Evolutionary conservation across 2,888 invertebrate species (phyloP).

Genomic region (Teleiodes luculella): DNA sequence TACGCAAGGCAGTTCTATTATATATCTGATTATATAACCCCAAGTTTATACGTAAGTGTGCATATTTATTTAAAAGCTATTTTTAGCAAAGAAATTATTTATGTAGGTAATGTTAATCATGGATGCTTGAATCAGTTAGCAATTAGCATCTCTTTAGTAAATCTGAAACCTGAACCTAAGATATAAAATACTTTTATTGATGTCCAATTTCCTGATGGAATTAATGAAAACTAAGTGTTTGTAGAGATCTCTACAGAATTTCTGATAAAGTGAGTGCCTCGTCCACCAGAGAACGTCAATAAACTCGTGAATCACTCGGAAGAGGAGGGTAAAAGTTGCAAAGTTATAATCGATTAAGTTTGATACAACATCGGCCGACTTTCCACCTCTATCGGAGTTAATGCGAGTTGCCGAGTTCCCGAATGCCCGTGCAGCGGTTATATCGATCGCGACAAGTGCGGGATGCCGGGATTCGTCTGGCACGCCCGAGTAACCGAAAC

Average conservation of each 20-base stretch:
- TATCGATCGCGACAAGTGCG: conserved; percentile 35
- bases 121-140: no score
- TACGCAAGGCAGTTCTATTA: background rate
- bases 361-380: conserved; percentile 71
- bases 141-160: no score
- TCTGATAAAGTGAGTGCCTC: no score
- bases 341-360: conserved; percentile 72
- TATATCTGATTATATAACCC: background rate
- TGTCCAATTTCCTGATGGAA: no score
- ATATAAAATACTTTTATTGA: no score
- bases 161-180: no score
- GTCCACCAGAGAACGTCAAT: conserved; percentile 24
- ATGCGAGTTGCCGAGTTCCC: conserved; percentile 63
- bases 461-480: conserved; percentile 73
- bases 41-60: background rate
- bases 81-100: background rate
- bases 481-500: conserved; percentile 53
- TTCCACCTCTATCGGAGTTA: conserved; percentile 64
- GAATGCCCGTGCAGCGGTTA: conserved; percentile 73
- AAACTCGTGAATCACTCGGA: conserved; percentile 49
- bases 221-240: no score
- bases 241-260: no score
- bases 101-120: no score
- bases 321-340: conserved; percentile 37
- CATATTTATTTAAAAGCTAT: background rate